Base-by-base conservation (phyloP, 2,113 vertebrate genomes). In the Tamias sibiricus region DNA sequence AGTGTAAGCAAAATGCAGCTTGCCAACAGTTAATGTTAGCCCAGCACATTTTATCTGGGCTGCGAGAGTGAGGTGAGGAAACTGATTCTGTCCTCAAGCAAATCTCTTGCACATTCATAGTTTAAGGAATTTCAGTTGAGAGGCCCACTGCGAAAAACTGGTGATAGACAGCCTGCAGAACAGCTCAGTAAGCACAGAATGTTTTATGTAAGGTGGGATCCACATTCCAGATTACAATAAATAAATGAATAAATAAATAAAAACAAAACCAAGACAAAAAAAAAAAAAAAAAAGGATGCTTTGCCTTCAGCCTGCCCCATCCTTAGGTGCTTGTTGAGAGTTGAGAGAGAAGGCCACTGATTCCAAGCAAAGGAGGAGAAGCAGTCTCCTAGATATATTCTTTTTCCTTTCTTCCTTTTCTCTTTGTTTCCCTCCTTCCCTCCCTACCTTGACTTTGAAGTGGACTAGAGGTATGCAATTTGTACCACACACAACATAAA, bases 171-270 rank as follows among this genome's bases (percentile, higher is more conserved):
- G 40, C 40, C 40, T 17, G 22, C 20, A 52, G 77, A 77, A 3
- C 19, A 81, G 24, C 32, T 83, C 57, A 7, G 52, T 19, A 26
- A 11, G 30, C 24, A 57, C 2, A 49, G 66, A 32, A 44, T 16
- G 68, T 69, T n/a, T 0, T 5, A 1, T 30, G 68, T 8, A 0
- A 24, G 20, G 13, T 26, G 19, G 7, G 35, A n/a, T 32, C 28
- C 32, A 75, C 14, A 44, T 49, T 24, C 42, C 85, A 59, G 80
- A 64, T 24, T 76, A 69, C 24, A 42, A 28, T 28, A 62, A 62
- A 62, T 24, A 62, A 62, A 62, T 26, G 20, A 62, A 62, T 24
- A 28, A 49, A 62, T 8, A 62, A 22, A 62, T 8, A 10, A 62
- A 20, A 28, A 10, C 59, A 62, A 62, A 62, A n/a, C n/a, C n/a